Evolutionary conservation across 1,140 invertebrate genomes (phyloP).

Genomic region (Pseudomyrmex sp.): DNA sequence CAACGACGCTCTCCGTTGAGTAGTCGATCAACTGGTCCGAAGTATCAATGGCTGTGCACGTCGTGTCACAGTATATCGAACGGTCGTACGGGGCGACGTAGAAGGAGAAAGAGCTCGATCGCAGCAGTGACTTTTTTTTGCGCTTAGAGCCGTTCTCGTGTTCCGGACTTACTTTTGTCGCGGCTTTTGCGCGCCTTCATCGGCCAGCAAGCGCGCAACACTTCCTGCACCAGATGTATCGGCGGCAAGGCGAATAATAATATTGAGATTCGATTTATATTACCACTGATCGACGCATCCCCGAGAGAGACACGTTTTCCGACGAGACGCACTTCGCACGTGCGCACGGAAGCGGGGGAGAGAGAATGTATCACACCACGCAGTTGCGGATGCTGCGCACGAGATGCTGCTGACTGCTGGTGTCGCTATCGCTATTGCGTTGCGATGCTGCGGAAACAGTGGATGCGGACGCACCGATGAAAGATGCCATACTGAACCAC

Average conservation of each 20-base stretch:
- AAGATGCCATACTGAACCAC: constrained; percentile 19
- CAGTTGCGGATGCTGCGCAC: constrained; percentile 54
- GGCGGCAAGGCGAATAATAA: not conserved
- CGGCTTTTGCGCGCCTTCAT: constrained; percentile 81
- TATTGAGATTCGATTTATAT: constrained; percentile 37
- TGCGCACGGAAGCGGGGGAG: constrained; percentile 4
- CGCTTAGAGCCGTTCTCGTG: constrained; percentile 53
- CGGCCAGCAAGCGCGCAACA: constrained; percentile 55
- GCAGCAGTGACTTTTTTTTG: constrained; percentile 27
- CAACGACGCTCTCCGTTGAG: constrained; percentile 61
- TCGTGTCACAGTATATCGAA: constrained; percentile 33
- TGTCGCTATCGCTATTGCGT: not conserved
- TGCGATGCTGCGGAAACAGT: not conserved
- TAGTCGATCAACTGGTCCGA: constrained; percentile 56
- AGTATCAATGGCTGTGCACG: constrained; percentile 51
- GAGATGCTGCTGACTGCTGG: not conserved
- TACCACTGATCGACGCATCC: constrained; percentile 48
- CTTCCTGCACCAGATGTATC: constrained; percentile 31
- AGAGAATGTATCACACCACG: constrained; percentile 4
- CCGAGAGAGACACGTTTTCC: constrained; percentile 7
- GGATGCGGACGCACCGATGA: constrained; percentile 25
- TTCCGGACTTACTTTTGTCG: constrained; percentile 82
- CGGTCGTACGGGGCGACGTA: constrained; percentile 26
- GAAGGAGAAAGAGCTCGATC: constrained; percentile 67
- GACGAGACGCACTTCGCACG: constrained; percentile 2